Base-by-base conservation (phyloP, 1,140 invertebrate species). In the Teleopsis dalmanni region DNA sequence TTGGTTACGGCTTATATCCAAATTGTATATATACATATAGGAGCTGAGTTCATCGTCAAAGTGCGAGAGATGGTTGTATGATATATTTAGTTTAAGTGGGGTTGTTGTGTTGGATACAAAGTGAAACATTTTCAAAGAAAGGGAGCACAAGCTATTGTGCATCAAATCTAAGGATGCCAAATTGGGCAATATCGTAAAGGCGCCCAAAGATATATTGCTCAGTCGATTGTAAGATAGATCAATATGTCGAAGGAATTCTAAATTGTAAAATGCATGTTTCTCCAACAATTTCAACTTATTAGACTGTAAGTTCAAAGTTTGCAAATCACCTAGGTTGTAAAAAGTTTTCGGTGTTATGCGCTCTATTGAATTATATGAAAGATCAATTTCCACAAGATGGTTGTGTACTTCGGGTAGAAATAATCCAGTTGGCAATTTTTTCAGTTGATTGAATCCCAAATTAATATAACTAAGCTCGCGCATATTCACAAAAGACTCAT, bases 401-500 rank as follows among this genome's bases (percentile, higher is more conserved):
- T 77, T 76, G 59, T 91, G 85, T 22, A 84, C 67, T 36, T 78
- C 78, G 2, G 78, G 72, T 59, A 81, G 75, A 52, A 91, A 84
- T 16, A 88, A 70, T 47, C 78, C 78, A 10, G 73, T 62, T 0
- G 84, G 80, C 52, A 76, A 78, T 58, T 61, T 75, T 63, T 70
- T 73, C 9, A 93, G 71, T 43, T 83, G 78, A 70, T 94, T 94
- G 26, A 87, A 89, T 59, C 91, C 88, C 53, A 95, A 66, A 72
- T 92, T 92, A 18, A 92, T 74, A 65, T 92, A 92, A 54, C 83
- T 82, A 11, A 94, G 62, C 55, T 84, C 79, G 4, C 78, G 75
- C 58, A 87, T 81, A 41, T 71, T 63, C 2, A 63, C 58, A 34
- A 82, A 72, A 1, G 81, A 78, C 22, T 82, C 81, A 22, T 81